Conservation (phyloP, 2,888 invertebrate species). For the Sinelater perroti region DNA sequence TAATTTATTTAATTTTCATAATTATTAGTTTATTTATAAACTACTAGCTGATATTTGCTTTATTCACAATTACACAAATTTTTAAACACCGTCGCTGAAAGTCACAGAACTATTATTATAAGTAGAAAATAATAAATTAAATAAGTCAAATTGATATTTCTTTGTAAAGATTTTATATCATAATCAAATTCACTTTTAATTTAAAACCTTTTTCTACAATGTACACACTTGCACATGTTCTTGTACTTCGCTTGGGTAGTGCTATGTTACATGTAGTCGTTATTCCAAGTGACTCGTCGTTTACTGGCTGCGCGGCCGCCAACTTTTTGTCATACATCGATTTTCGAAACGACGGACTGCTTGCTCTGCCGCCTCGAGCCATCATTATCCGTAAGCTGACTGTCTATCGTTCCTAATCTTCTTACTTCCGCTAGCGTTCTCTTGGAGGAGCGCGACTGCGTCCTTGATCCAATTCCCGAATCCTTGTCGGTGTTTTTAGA, state of each 20-base stretch:
- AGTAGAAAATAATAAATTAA: too few species aligned
- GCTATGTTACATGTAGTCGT: conserved; percentile 7
- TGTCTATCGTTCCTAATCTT: conserved; percentile 27
- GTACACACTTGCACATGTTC: background rate
- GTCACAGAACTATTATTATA: too few species aligned
- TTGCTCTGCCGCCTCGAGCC: conserved; percentile 22
- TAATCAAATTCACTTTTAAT: too few species aligned
- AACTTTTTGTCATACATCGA: conserved; percentile 26
- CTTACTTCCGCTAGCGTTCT: conserved; percentile 28
- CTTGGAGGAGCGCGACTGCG: conserved; percentile 29
- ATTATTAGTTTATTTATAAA: too few species aligned
- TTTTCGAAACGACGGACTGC: conserved; percentile 16
- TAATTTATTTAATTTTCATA: too few species aligned
- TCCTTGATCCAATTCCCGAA: conserved; percentile 33
- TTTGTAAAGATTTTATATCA: too few species aligned
- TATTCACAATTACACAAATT: too few species aligned
- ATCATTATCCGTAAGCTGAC: conserved; percentile 16
- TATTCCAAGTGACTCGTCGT: conserved; percentile 16
- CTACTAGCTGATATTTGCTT: too few species aligned
- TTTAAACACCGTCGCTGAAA: too few species aligned
- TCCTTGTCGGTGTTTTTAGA: conserved; percentile 43
- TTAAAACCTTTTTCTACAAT: too few species aligned
- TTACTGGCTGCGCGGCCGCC: background rate
- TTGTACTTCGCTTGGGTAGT: background rate
- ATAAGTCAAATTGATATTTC: too few species aligned